Base-by-base conservation (phyloP, 2,113 vertebrate species). In the Rhinoderma darwinii region DNA sequence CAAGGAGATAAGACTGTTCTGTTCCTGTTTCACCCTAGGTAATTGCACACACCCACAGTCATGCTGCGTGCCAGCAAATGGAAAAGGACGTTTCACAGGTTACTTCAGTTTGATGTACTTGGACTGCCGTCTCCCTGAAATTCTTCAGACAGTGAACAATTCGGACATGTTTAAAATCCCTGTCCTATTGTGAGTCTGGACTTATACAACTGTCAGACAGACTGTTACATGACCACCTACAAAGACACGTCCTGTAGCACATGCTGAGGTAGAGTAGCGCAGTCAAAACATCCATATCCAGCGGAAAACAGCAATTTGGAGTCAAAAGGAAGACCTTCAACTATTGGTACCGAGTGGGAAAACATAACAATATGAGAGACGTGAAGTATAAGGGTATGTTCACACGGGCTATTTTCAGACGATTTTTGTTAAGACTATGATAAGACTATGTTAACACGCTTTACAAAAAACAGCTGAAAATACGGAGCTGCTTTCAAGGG, bases 1-100 rank as follows among this genome's bases (percentile, higher is more conserved):
- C 90, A 93, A 91, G 89, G 91, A 95, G 97, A 98, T 98, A 99
- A 98, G 96, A 93, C 92, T 88, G 88, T 79, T 90, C 91, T 94
- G 96, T 98, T 98, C 98, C 97, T 97, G 97, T 97, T 92, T 95
- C 93, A 92, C 93, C 92, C 93, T 90, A 90, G 88, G 90, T 93
- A 93, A 95, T 91, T 94, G 92, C 93, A 95, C 93, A 94, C 94
- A 89, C 93, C 95, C 94, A 92, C 90, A 88, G 92, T 86, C 92
- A 79, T 89, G 92, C 91, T 89, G 89, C 89, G 91, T 91, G 91
- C 93, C 93, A 95, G 89, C 91, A 89, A 91, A 92, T 89, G 88
- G 90, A 89, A 90, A 90, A 90, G 89, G 90, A 90, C 91, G 88
- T 90, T 90, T 88, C 87, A 72, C 87, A 54, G 77, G 77, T 77